A percentile compares a stretch with the other conserved stretches of the same genome.
phyloP scores from a whole-genome alignment of 2,797 vertebrate genomes.

The Clamator glandarius region DNA sequence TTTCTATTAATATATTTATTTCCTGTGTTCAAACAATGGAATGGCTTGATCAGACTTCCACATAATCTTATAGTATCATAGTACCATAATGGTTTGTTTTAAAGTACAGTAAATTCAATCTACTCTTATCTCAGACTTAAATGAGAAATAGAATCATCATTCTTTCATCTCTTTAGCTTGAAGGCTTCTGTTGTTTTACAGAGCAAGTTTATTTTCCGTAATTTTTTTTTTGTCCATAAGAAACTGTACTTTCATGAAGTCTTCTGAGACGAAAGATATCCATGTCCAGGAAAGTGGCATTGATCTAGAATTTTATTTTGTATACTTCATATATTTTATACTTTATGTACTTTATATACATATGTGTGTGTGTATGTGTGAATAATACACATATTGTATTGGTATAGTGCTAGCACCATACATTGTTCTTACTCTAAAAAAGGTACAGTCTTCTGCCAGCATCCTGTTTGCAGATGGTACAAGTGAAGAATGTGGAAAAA shows the following conservation, averaged over 20 bases:
- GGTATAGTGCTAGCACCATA: neutral
- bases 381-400: neutral
- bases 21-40: neutral
- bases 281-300: neutral
- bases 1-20: neutral
- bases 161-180: neutral
- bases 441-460: neutral
- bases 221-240: neutral
- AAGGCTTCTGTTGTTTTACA: neutral
- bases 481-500: neutral
- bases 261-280: neutral
- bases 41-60: neutral
- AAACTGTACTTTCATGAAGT: neutral
- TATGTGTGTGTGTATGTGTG: rapidly evolving
- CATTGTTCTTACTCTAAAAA: neutral
- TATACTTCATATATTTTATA: neutral
- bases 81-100: neutral
- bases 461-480: neutral
- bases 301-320: neutral
- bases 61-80: neutral
- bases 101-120: neutral
- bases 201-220: neutral
- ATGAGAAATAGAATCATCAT: neutral
- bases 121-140: neutral
- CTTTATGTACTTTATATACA: neutral